Evolutionary conservation across 2,113 vertebrate species (phyloP).

Genomic region (Gallinago jamesoni): DNA sequence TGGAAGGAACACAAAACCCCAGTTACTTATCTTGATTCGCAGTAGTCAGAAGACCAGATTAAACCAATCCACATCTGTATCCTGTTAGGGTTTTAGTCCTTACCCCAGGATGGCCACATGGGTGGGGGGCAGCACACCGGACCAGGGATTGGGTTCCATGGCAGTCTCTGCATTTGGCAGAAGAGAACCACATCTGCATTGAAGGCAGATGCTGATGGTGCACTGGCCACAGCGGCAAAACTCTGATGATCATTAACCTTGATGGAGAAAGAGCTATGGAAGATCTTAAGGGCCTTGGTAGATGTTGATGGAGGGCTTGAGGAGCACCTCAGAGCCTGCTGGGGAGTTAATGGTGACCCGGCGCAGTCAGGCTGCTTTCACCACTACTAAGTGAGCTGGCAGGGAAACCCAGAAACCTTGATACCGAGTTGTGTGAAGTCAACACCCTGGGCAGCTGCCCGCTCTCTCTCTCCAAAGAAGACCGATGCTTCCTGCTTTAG

Average conservation of each 20-base stretch:
- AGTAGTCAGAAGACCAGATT: neutral
- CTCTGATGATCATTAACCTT: rapidly evolving
- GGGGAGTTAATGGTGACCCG: rapidly evolving
- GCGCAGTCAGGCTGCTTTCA: neutral
- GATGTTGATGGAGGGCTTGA: neutral
- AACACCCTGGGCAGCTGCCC: neutral
- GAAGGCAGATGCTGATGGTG: rapidly evolving
- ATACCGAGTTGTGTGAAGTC: neutral
- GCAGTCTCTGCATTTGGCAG: neutral
- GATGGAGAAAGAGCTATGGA: neutral
- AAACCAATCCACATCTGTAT: neutral
- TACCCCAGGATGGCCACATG: rapidly evolving
- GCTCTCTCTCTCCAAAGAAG: neutral
- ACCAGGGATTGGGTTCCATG: rapidly evolving
- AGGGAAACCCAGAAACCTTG: neutral
- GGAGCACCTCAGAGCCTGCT: neutral
- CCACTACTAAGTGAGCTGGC: neutral
- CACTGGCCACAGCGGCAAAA: neutral
- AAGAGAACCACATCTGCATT: rapidly evolving
- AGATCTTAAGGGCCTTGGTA: neutral
- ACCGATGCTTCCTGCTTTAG: neutral
- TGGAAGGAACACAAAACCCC: neutral
- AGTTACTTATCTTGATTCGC: neutral
- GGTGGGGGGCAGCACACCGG: neutral
- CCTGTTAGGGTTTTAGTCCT: neutral